A percentile compares a stretch with the other conserved stretches of the same genome.
Conservation (phyloP, 2,113 vertebrate genomes). For the Mus spicilegus region DNA sequence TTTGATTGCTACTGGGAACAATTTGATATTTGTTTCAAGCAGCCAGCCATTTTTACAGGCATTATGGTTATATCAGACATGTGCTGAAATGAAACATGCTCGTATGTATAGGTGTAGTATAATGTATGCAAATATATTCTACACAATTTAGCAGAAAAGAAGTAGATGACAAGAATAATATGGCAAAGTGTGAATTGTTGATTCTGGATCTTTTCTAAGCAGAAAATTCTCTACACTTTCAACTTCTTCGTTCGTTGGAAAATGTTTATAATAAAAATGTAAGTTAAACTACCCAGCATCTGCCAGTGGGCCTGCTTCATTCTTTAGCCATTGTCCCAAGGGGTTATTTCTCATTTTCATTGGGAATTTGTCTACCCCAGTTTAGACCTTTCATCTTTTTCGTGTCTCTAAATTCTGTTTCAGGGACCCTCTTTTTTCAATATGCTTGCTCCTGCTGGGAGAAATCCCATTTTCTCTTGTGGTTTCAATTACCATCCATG, state of each 20-base stretch:
- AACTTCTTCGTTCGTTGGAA: background rate
- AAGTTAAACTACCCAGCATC: background rate
- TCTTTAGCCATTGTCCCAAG: background rate
- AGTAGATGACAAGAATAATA: background rate
- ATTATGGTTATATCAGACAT: background rate
- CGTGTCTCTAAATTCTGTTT: conserved; percentile 42
- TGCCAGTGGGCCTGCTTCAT: background rate
- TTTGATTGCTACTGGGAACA: background rate
- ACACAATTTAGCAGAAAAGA: background rate
- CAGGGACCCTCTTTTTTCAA: conserved; percentile 23
- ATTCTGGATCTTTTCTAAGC: background rate
- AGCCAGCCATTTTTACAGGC: background rate
- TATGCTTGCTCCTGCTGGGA: conserved; percentile 49
- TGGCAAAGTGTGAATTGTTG: background rate
- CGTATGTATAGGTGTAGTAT: background rate
- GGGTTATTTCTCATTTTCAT: conserved; percentile 24
- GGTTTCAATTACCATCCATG: conserved; percentile 67
- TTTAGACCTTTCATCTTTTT: conserved; percentile 58
- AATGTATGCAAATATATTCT: background rate
- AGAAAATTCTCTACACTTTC: conserved; percentile 1
- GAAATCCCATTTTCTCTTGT: conserved; percentile 72
- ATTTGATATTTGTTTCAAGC: background rate
- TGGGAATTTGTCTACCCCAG: conserved; percentile 57
- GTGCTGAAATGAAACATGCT: background rate
- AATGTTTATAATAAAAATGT: background rate